Conservation (phyloP, 2,113 vertebrate species). For the Laticauda colubrina region DNA sequence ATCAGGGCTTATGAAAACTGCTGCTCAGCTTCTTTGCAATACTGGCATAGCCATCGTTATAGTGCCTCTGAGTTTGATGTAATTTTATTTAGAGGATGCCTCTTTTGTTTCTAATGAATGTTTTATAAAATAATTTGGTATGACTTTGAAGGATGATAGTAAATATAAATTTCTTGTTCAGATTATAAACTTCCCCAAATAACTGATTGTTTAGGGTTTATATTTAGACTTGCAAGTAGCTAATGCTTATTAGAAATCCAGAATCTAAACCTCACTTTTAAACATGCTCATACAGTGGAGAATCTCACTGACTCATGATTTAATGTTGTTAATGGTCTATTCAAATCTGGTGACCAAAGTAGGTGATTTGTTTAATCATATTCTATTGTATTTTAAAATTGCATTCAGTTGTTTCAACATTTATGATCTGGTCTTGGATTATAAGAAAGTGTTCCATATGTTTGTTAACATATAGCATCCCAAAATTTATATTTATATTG, state of each 20-base stretch:
- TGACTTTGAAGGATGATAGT: not conserved
- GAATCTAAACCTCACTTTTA: not conserved
- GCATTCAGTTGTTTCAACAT: not conserved
- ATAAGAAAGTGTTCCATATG: not conserved
- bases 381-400: not conserved
- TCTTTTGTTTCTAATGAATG: not conserved
- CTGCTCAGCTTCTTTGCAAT: not conserved
- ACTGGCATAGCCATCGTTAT: not conserved
- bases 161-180: not conserved
- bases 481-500: not conserved
- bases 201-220: not conserved
- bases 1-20: not conserved
- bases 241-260: not conserved
- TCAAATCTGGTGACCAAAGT: not conserved
- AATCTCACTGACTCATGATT: not conserved
- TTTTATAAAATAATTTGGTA: not conserved
- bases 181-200: slow-evolving; percentile 14
- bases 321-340: not conserved
- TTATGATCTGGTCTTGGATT: not conserved
- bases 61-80: not conserved
- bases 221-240: slow-evolving; percentile 1
- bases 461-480: not conserved
- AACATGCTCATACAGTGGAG: not conserved
- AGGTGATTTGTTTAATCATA: not conserved
- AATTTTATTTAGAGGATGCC: not conserved